Evolutionary conservation across 2,797 vertebrate genomes (phyloP), one percentile per base, ranked within the genome.

Genomic region (Botia almorhae): DNA sequence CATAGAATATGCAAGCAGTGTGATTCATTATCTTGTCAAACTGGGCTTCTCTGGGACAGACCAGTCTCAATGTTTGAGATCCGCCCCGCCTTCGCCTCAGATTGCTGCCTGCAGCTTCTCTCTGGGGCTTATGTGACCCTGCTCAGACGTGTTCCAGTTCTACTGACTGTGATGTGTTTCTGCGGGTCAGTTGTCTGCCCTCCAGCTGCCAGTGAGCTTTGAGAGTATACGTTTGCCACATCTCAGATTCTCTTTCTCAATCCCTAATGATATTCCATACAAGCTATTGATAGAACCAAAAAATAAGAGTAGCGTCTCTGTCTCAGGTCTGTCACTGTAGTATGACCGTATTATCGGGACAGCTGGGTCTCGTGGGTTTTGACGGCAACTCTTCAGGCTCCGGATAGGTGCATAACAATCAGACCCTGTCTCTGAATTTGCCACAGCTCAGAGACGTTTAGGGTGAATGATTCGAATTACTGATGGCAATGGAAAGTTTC

Each of bases 21-120:
- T 85, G 87, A 92, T 94, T 92, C 89, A 91, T 93, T 93, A 93
- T 92, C 91, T 91, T 94, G 91, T 92, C 91, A 92, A 91, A 93
- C 67, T 70, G 72, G 69, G 63, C 87, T 89, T 90, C 89, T 86
- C 83, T 83, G 78, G 87, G 91, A 86, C 85, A 79, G 88, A 81
- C 85, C 88, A 71, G 19, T 83, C 78, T 78, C 85, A 81, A 85
- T 71, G 6, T 77, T 61, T 76, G 77, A 74, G 64, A 65, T 11
- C 60, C 39, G 74, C 43, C 64, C 33, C 39, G 69, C 46, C 43
- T 75, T 77, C 21, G 65, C 74, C 60, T 75, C 51, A 50, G 69
- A 82, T 63, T 78, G 55, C 65, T 80, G 76, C 80, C 78, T 82
- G 72, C 60, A 48, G 68, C 70, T 71, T 81, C 72, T 46, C 76